A percentile compares a stretch with the other conserved stretches of the same genome.
These are phyloP conservation scores for Cottoperca gobio DNA, from an alignment of 2,797 vertebrate genomes.

Conservation along the genomic window DNA sequence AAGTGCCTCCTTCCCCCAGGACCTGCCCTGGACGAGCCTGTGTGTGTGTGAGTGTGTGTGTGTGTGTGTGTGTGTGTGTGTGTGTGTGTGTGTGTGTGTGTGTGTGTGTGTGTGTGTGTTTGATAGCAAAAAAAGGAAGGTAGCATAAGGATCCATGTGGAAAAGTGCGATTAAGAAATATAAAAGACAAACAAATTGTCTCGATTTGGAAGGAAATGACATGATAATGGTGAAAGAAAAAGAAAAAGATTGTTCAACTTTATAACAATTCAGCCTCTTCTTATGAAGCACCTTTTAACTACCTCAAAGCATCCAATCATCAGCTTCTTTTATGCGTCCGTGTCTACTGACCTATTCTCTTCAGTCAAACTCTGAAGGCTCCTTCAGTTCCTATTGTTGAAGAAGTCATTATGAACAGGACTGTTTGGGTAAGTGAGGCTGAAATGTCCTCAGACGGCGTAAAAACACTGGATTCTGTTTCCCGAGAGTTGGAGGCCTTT, in stretches of 20 bases:
- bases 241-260: slow-evolving; percentile 3
- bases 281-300: slow-evolving; percentile 16
- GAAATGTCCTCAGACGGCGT: slow-evolving; percentile 17
- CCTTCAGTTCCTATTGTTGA: slow-evolving; percentile 63
- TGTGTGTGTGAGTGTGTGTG: slow-evolving; percentile 34
- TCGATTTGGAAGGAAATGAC: slow-evolving; percentile 15
- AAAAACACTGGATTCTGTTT: slow-evolving; percentile 37
- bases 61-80: slow-evolving; percentile 19
- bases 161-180: slow-evolving; percentile 26
- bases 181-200: background rate
- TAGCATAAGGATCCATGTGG: slow-evolving; percentile 45
- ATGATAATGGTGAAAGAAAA: background rate
- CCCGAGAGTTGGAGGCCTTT: slow-evolving; percentile 32
- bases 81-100: slow-evolving; percentile 1
- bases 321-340: slow-evolving; percentile 32
- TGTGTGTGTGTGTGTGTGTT: background rate
- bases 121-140: background rate
- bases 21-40: slow-evolving; percentile 66
- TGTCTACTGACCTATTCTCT: slow-evolving; percentile 52
- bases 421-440: slow-evolving; percentile 41
- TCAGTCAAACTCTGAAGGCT: slow-evolving; percentile 56
- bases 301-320: slow-evolving; percentile 15
- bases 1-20: slow-evolving; percentile 80
- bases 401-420: slow-evolving; percentile 43
- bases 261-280: slow-evolving; percentile 13